Evolutionary conservation across 1,140 invertebrate species (phyloP), one percentile per base, ranked within the genome.

Genomic region (Drosophila kepulauana): DNA sequence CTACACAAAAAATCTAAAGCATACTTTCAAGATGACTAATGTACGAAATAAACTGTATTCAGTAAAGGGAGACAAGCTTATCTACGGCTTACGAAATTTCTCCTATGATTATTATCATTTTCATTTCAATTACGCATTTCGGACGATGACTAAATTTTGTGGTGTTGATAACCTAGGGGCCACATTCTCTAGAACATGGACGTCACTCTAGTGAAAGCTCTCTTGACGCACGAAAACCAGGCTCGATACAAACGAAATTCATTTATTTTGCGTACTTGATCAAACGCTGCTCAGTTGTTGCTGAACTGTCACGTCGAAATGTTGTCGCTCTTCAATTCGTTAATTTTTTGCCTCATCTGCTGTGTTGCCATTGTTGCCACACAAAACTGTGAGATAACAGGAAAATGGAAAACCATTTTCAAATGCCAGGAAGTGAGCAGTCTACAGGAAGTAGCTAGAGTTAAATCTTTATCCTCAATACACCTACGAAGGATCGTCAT

Each of bases 351-450:
- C 51, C 28, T 79, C 10, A 15, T 62, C 46, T 74, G 61, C 16
- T 28, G 41, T 54, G 43, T 45, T 5, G 1, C 8, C 15, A 10
- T 46, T 15, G 1, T 0, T 45, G 33, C 5, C 25, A 38, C 61
- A 5, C 62, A 74, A 16, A n/a, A 52, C 1, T 89, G 81, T 59
- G 63, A 82, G 65, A 41, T 75, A 7, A 62, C 66, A 4, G 20
- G 16, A 57, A 0, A 25, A 25, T 25, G 79, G 63, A 25, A 25
- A 79, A 69, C 25, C 74, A 72, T 16, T 63, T 74, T 49, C 20
- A 4, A 20, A 25, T 89, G 82, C 43, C 68, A 15, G 1, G 82
- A 86, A 33, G 41, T 86, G 64, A 52, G 52, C 8, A 81, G 78
- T n/a, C 64, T 86, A 49, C 51, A 6, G 41, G 71, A 2, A 6